A percentile compares a stretch with the other conserved stretches of the same genome.
phyloP scores from a whole-genome alignment of 2,888 invertebrate genomes.

The Tanaodytes sp. region DNA sequence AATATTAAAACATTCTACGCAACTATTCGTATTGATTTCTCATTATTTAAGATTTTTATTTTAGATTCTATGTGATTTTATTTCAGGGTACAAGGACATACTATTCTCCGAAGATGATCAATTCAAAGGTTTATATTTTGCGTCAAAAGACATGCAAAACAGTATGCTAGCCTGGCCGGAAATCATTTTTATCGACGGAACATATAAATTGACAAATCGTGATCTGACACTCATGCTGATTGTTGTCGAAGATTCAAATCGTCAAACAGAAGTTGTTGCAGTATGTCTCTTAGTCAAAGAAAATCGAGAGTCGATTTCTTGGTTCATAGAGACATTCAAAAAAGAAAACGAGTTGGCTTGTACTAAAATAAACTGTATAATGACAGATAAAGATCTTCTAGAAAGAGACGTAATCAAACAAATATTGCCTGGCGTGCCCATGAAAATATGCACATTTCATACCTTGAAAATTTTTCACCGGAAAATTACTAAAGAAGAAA shows the following conservation, averaged over 20 bases:
- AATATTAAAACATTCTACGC: too few relatives aligned
- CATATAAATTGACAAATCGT: slow-evolving; percentile 5
- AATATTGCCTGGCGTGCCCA: background rate
- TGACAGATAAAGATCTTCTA: slow-evolving; percentile 9
- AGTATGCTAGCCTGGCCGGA: background rate
- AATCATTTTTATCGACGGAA: background rate
- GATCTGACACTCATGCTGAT: background rate
- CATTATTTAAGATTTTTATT: too few relatives aligned
- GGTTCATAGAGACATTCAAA: slow-evolving; percentile 2
- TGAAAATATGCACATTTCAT: slow-evolving; percentile 5
- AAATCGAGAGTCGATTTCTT: background rate
- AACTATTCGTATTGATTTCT: too few relatives aligned
- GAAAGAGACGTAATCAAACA: background rate
- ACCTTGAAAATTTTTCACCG: background rate
- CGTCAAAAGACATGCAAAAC: background rate
- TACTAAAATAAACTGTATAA: background rate
- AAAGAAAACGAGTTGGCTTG: slow-evolving; percentile 2
- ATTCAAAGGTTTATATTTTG: slow-evolving; percentile 5
- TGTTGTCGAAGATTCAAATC: background rate
- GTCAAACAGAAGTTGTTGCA: background rate
- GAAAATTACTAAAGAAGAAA: background rate
- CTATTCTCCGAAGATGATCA: background rate
- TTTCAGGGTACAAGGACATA: background rate
- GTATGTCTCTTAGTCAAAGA: background rate
- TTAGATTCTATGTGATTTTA: too few relatives aligned